phyloP scores from a whole-genome alignment of 1,140 invertebrate genomes.

The Zaprionus taronus region DNA sequence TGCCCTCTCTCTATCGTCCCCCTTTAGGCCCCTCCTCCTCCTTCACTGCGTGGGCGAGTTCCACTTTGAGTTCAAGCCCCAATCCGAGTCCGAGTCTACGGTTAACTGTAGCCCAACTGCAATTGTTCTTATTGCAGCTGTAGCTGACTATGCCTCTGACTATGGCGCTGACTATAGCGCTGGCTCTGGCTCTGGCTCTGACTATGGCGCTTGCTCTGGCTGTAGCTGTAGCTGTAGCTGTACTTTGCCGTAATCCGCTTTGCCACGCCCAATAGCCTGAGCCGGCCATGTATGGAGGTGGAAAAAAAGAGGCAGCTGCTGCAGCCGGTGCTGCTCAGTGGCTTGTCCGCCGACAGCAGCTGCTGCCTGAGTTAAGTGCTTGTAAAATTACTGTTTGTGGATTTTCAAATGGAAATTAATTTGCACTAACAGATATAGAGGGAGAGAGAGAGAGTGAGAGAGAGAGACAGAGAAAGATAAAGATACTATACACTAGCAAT shows the following conservation, averaged over 20 bases:
- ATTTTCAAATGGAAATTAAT: constrained; percentile 73
- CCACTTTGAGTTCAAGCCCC: background rate
- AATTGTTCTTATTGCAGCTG: constrained; percentile 20
- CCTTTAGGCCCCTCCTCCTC: background rate
- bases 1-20: constrained; percentile 11
- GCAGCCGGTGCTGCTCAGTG: constrained; percentile 22
- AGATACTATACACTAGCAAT: constrained; percentile 3
- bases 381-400: constrained; percentile 78
- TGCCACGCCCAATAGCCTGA: constrained; percentile 41
- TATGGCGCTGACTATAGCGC: background rate
- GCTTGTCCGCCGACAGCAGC: constrained; percentile 28
- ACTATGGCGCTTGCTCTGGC: background rate
- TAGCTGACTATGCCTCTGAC: constrained; percentile 20
- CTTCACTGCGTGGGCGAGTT: background rate
- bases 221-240: background rate
- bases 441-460: constrained; percentile 3
- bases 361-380: constrained; percentile 65
- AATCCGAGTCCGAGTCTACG: constrained; percentile 38
- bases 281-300: constrained; percentile 18
- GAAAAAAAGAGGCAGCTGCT: background rate
- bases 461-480: background rate
- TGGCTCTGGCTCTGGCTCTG: constrained; percentile 1
- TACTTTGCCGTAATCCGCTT: constrained; percentile 68
- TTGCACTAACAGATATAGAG: constrained; percentile 40
- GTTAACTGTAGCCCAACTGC: constrained; percentile 30